phyloP scores from a whole-genome alignment of 2,888 invertebrate genomes.

The Drosophila emarginata region DNA sequence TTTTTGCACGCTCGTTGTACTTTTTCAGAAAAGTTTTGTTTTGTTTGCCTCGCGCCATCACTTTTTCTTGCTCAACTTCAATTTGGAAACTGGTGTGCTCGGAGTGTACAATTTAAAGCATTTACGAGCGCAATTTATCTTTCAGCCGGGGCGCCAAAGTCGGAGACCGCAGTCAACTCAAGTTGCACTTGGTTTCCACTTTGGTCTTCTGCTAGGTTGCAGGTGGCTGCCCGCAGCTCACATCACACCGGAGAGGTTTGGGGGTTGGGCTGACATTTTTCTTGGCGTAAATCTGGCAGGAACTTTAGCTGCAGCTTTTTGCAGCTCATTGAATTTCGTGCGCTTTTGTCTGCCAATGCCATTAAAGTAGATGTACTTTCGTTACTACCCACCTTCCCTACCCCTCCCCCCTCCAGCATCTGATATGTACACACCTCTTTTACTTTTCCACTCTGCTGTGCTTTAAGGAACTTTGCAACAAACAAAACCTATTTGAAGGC shows the following conservation, averaged over 20 bases:
- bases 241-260: background rate
- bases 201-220: constrained; percentile 22
- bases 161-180: constrained; percentile 64
- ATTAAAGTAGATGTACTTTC: constrained; percentile 57
- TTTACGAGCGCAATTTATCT: constrained; percentile 76
- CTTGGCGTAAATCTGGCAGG: constrained; percentile 75
- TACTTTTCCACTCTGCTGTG: background rate
- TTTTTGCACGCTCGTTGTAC: constrained; percentile 65
- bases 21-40: constrained; percentile 57
- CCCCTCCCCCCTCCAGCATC: background rate
- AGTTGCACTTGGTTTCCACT: constrained; percentile 53
- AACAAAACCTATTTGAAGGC: constrained; percentile 58
- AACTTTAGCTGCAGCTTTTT: constrained; percentile 72
- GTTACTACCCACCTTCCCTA: background rate
- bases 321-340: constrained; percentile 75
- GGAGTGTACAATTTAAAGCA: constrained; percentile 71
- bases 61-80: constrained; percentile 66
- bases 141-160: constrained; percentile 35
- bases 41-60: constrained; percentile 36
- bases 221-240: constrained; percentile 51
- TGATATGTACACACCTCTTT: too few species aligned
- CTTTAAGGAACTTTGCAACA: constrained; percentile 54
- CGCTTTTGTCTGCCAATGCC: constrained; percentile 72
- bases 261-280: constrained; percentile 54
- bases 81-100: constrained; percentile 47